Evolutionary conservation across 2,113 vertebrate genomes (phyloP), one percentile per base, ranked within the genome.

Genomic region (Cavia aperea): DNA sequence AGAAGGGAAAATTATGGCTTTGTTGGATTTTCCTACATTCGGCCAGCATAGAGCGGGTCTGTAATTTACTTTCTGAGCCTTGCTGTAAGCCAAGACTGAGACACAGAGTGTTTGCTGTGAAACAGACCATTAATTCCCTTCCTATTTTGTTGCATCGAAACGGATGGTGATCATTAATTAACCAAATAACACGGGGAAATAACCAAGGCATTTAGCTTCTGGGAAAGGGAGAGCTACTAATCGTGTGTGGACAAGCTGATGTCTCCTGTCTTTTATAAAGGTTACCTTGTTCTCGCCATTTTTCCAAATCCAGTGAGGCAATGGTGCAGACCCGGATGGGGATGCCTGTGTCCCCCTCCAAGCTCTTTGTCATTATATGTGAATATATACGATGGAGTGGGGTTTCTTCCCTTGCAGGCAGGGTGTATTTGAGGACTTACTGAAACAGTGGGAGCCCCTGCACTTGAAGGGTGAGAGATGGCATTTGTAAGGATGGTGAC

Each of bases 261-360:
- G n/a, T 66, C n/a, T 26, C 43, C 66, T 36, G 62, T 46, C 7
- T 68, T 60, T 56, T 31, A 12, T 12, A 23, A 77, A 54, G 68
- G 39, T 29, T 63, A 26, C 26, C 39, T 66, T 39, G 12, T 83
- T 60, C 14, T 43, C 63, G 62, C 46, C n/a, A 0, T 70, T 31
- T 31, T 1, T 65, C 49, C 54, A 26, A 86, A 60, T 39, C 72
- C 70, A 15, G 33, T 5, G 33, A 12, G 14, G 12, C 39, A 19
- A 19, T 14, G 33, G 46, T 0, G 18, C 46, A 1, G 10, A 13
- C 7, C 8, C 1, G 1, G 1, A 1, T 7, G 15, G 12, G 36
- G 7, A 24, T 7, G 2, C 81, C 19, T n/a, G 39, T 31, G 81
- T 56, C 26, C 5, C 14, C 0, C 36, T 43, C 65, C 18, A 31